A percentile compares a stretch with the other conserved stretches of the same genome.
phyloP scores from a whole-genome alignment of 2,113 vertebrate species.

The Sisor rabdophorus region DNA sequence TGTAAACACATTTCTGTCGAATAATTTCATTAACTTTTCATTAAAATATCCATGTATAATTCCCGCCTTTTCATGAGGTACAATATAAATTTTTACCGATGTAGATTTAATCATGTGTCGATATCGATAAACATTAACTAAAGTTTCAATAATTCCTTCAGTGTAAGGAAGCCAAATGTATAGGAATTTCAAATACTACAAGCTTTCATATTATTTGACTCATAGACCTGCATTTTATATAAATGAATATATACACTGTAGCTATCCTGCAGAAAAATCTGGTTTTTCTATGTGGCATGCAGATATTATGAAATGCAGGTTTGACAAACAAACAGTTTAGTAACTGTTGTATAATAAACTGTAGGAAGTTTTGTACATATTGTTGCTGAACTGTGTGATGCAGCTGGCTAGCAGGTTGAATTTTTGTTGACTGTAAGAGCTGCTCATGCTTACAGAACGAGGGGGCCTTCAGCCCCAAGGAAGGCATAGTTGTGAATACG shows the following conservation, averaged over 20 bases:
- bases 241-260: background rate
- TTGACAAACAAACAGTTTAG: background rate
- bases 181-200: background rate
- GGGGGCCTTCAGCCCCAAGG: slow-evolving; percentile 80
- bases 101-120: background rate
- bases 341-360: background rate
- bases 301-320: background rate
- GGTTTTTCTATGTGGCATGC: background rate
- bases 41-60: background rate
- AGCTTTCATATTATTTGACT: background rate
- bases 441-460: slow-evolving; percentile 83
- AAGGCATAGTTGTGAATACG: slow-evolving; percentile 82
- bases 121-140: background rate
- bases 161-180: background rate
- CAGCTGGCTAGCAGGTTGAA: slow-evolving; percentile 49
- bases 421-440: slow-evolving; percentile 41
- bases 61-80: background rate
- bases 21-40: slow-evolving; percentile 4
- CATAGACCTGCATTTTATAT: background rate
- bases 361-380: slow-evolving; percentile 9
- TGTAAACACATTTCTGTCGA: background rate
- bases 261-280: background rate
- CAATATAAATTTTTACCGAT: background rate
- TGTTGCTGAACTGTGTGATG: slow-evolving; percentile 39
- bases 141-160: background rate